Base-by-base conservation (phyloP, 2,113 vertebrate genomes). In the Equus quagga region DNA sequence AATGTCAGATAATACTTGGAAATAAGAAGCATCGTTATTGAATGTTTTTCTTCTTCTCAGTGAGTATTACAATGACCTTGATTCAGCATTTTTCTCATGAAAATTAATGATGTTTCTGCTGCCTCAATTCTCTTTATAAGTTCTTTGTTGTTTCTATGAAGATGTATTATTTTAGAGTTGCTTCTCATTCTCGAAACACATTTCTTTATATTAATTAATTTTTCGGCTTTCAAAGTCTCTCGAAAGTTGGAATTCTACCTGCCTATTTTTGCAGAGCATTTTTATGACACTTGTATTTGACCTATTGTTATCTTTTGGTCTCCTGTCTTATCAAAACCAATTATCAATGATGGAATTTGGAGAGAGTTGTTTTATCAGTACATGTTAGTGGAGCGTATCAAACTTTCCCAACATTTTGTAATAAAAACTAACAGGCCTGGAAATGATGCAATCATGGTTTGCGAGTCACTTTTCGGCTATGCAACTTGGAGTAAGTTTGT, bases 361-460 rank as follows among this genome's bases (percentile, higher is more conserved):
- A 9, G 3, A 81, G 3, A 58, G 14, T 15, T 81, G 5, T 84
- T 81, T 89, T 46, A 73, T 82, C 36, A 84, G 13, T n/a, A 26
- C 17, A 72, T 44, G 82, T 67, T 95, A 60, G 36, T 73, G 23
- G 23, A 95, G 12, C 85, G 33, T 46, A 73, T 64, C 44, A 70
- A 41, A n/a, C 1, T 88, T 80, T 80, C 31, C 33, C 31, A 64
- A 76, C 21, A 72, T 46, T 88, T 14, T 72, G 2, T 62, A 87
- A 54, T 83, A 87, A 96, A 97, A 94, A 83, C 49, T 26, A 28
- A 86, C 19, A 73, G 56, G 8, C 19, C 21, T 92, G 23, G 9
- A 83, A 58, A 70, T 75, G 70, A 44, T 18, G 5, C 24, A 80
- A 51, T 67, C n/a, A 36, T 33, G 79, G 15, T 18, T 64, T 65